These are phyloP conservation scores for Incurvaria masculella DNA, from an alignment of 2,888 invertebrate genomes.

Conservation along the genomic window DNA sequence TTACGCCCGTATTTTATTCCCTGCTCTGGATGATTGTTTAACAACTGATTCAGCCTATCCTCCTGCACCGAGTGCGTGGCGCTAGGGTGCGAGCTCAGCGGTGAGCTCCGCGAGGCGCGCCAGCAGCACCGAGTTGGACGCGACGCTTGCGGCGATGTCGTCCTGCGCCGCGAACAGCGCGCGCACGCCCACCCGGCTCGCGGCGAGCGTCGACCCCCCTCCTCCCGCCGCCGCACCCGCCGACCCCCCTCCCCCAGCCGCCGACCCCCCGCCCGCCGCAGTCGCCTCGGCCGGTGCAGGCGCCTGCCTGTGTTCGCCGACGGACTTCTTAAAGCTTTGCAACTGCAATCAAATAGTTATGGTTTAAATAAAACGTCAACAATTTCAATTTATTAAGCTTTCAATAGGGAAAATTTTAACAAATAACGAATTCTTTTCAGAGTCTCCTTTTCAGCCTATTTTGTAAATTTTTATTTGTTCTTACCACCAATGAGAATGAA, in stretches of 20 bases:
- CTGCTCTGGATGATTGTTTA: no score
- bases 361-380: no score
- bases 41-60: no score
- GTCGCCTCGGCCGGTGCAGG: conserved; percentile 8
- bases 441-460: no score
- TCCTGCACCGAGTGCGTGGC: no score
- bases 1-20: no score
- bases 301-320: conserved; percentile 5
- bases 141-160: conserved; percentile 25
- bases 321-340: conserved; percentile 10
- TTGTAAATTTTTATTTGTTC: no score
- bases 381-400: no score
- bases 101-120: conserved; percentile 17
- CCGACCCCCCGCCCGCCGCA: conserved; percentile 13
- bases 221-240: conserved; percentile 17
- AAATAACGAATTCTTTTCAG: no score
- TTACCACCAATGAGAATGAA: no score
- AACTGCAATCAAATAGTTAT: no score
- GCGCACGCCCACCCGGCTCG: conserved; percentile 25
- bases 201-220: neutral
- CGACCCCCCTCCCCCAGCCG: conserved; percentile 19
- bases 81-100: conserved; percentile 20
- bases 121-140: conserved; percentile 27
- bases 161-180: conserved; percentile 34
- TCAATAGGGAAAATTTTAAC: no score